phyloP scores from a whole-genome alignment of 1,140 invertebrate genomes.

The Venturia canescens region DNA sequence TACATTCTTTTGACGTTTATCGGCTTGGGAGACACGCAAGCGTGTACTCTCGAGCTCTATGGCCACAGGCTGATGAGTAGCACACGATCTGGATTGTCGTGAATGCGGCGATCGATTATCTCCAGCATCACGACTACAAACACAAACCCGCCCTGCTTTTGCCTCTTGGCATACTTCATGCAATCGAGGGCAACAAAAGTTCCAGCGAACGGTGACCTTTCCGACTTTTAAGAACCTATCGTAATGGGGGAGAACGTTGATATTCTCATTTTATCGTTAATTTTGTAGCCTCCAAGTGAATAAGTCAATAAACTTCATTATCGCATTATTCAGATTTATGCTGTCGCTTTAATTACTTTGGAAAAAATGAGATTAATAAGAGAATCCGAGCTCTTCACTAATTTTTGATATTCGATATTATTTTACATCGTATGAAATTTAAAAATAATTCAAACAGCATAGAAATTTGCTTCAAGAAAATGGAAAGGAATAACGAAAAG shows the following conservation, averaged over 20 bases:
- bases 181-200: background rate
- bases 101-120: slow-evolving; percentile 14
- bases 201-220: background rate
- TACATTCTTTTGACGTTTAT: background rate
- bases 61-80: background rate
- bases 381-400: no score
- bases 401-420: no score
- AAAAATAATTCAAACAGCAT: no score
- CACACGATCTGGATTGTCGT: slow-evolving; percentile 14
- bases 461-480: no score
- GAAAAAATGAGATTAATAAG: no score
- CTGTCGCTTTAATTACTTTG: no score
- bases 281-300: background rate
- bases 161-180: background rate
- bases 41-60: slow-evolving; percentile 6
- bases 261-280: background rate
- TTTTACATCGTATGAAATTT: no score
- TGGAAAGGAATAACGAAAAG: no score
- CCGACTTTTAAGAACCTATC: background rate
- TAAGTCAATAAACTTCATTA: background rate
- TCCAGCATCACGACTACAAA: slow-evolving; percentile 1
- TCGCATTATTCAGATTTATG: background rate
- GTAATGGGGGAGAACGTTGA: background rate
- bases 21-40: background rate
- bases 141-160: background rate